Evolutionary conservation across 2,797 vertebrate species (phyloP), one percentile per base, ranked within the genome.

Genomic region (Lagocephalus sceleratus): DNA sequence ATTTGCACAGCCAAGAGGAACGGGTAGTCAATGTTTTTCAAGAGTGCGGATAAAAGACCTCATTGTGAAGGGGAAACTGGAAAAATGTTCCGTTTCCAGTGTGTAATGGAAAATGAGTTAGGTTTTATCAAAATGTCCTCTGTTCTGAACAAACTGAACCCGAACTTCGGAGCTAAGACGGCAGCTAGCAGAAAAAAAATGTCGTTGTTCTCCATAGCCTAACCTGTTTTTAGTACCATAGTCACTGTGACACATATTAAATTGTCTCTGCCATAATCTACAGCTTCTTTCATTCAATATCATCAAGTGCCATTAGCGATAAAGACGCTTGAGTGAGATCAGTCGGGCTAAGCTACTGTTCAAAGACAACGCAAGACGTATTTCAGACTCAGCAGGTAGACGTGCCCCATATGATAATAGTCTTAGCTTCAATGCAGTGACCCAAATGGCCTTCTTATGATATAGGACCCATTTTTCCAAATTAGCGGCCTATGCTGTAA

Each of bases 341-440:
- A 83, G 75, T 66, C 68, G 73, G 59, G 54, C 61, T 80, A 60
- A 58, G 75, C 60, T 66, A 46, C 51, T 66, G 68, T 70, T 59
- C 19, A 1, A 64, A 74, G 57, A 62, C 66, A 51, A 66, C 47
- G 3, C 65, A 48, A 64, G 70, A 55, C 67, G 73, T 53, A 47
- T 82, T 81, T 84, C 47, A 71, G 51, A 68, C 84, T 90, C 88
- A 90, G 87, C 88, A 87, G 64, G 76, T 70, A 79, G 74, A 59
- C 68, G 76, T 78, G 78, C 61, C 66, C 77, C 71, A 80, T 82
- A 78, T 84, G 73, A 79, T 85, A 88, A 88, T 85, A 88, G 85
- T 76, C 80, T 87, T 83, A 85, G 75, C 81, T 84, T 54, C 84
- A 80, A 73, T 66, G 55, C 59, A 4, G 45, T 84, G 83, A 87